These are phyloP conservation scores for Sebastes steindachneri DNA, from an alignment of 2,797 vertebrate species.

Conservation along the genomic window DNA sequence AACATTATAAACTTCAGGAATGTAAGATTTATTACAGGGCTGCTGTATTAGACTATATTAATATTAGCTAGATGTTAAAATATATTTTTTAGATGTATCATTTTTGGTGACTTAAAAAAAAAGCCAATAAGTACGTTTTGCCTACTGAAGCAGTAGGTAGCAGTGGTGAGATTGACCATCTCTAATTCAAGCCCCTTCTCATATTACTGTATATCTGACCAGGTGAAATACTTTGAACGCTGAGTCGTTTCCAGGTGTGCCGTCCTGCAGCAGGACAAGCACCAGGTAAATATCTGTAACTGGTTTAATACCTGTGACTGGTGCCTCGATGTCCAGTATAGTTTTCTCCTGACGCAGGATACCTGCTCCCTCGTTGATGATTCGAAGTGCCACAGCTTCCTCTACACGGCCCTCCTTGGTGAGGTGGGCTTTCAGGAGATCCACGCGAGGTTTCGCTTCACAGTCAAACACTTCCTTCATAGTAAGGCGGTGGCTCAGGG, in stretches of 20 bases:
- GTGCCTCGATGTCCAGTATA: conserved; percentile 88
- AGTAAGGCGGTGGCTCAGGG: conserved; percentile 87
- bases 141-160: not conserved
- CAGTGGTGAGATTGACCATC: not conserved
- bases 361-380: conserved; percentile 83
- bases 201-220: not conserved
- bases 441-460: conserved; percentile 86
- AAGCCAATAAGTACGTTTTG: not conserved
- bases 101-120: not conserved
- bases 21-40: not conserved
- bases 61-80: not conserved
- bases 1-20: not conserved
- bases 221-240: not conserved
- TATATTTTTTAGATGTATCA: not conserved
- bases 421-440: conserved; percentile 87
- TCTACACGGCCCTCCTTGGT: conserved; percentile 89
- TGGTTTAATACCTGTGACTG: conserved; percentile 82
- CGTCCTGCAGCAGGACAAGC: not conserved
- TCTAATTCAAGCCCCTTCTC: not conserved
- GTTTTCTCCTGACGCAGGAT: conserved; percentile 88
- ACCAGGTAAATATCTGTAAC: not conserved
- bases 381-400: conserved; percentile 83
- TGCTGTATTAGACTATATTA: not conserved
- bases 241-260: not conserved
- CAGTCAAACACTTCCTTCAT: conserved; percentile 89